Evolutionary conservation across 2,113 vertebrate genomes (phyloP).

Genomic region (Pavo muticus): DNA sequence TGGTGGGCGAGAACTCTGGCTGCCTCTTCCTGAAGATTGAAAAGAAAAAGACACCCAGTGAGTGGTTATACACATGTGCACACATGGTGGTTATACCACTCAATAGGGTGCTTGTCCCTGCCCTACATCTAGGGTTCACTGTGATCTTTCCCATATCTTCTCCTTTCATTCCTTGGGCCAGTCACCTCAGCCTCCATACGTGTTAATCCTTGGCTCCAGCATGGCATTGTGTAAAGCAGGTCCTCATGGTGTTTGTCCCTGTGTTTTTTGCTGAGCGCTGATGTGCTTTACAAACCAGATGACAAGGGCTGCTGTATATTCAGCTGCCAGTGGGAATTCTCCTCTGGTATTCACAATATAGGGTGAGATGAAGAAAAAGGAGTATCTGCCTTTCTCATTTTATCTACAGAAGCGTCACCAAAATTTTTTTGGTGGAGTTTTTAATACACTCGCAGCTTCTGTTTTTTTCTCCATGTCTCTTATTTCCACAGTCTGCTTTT

Average conservation of each 20-base stretch:
- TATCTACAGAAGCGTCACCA: not conserved
- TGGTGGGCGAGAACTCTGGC: slow-evolving; percentile 86
- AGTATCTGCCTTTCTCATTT: not conserved
- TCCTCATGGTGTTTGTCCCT: not conserved
- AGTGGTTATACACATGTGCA: slow-evolving; percentile 77
- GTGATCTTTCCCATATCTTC: not conserved
- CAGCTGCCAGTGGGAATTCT: not conserved
- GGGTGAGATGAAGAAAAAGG: not conserved
- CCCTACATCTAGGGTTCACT: not conserved
- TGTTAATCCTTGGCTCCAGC: not conserved
- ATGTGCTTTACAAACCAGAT: not conserved
- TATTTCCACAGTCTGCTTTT: not conserved
- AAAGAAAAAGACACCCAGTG: slow-evolving; percentile 86
- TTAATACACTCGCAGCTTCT: not conserved
- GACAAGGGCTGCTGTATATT: not conserved
- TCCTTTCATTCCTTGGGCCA: not conserved
- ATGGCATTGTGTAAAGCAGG: not conserved
- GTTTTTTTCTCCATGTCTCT: not conserved
- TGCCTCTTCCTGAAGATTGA: slow-evolving; percentile 87
- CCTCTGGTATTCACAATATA: not conserved
- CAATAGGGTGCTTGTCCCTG: slow-evolving; percentile 62
- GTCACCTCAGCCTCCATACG: not conserved
- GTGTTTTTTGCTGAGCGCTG: not conserved
- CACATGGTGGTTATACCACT: slow-evolving; percentile 70
- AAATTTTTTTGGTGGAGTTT: not conserved